These are phyloP conservation scores for Leptinotarsa undecemlineata DNA, from an alignment of 1,140 invertebrate species.

Conservation along the genomic window DNA sequence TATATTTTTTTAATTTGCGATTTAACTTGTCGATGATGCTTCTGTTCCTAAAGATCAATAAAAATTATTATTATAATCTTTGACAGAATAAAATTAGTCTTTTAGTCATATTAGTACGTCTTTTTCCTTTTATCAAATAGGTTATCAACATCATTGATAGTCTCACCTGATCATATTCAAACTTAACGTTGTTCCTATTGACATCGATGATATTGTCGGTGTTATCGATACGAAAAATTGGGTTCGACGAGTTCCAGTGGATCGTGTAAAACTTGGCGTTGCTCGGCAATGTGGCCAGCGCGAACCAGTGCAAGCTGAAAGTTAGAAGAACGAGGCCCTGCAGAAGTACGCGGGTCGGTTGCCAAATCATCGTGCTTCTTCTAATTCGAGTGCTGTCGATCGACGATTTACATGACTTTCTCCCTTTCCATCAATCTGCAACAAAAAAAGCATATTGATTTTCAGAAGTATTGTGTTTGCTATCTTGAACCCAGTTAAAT, in stretches of 20 bases:
- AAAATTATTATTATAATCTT: too few species aligned
- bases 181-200: constrained; percentile 89
- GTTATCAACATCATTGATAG: too few species aligned
- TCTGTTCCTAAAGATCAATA: too few species aligned
- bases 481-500: too few species aligned
- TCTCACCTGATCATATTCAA: constrained; percentile 81
- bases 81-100: too few species aligned
- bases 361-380: constrained; percentile 35
- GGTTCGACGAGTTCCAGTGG: constrained; percentile 55
- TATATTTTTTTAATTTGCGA: too few species aligned
- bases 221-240: constrained; percentile 95
- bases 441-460: neutral
- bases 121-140: too few species aligned
- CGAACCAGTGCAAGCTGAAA: constrained; percentile 41
- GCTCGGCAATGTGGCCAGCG: constrained; percentile 45
- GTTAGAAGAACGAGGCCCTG: constrained; percentile 41
- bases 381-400: neutral
- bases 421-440: constrained; percentile 30
- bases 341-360: constrained; percentile 32
- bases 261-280: constrained; percentile 53
- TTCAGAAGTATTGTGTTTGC: too few species aligned
- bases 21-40: too few species aligned
- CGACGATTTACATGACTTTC: constrained; percentile 30
- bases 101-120: too few species aligned
- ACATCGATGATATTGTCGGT: constrained; percentile 96